Evolutionary conservation across 2,113 vertebrate genomes (phyloP), one percentile per base, ranked within the genome.

Genomic region (Aphyosemion australe): DNA sequence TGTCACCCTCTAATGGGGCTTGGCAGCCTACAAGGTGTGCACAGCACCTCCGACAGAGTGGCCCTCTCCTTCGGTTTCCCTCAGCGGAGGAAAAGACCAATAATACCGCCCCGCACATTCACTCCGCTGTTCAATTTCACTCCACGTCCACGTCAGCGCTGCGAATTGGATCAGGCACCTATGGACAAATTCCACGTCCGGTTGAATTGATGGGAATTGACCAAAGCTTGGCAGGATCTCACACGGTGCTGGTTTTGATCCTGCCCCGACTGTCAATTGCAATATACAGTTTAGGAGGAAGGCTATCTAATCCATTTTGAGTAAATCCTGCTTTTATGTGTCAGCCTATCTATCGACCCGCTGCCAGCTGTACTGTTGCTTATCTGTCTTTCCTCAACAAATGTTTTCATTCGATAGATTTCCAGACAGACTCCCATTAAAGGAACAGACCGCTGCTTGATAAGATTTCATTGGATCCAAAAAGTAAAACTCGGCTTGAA

Each of bases 201-300:
- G 82, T 79, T 74, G 83, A 87, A 82, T 87, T 86, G 87, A 89
- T 85, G 79, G 82, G 73, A 87, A 91, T 89, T 86, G 88, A 88
- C 78, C 74, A 68, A 87, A 83, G 69, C 82, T 77, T 16, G 61
- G 65, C 63, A 26, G 69, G 78, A 84, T 85, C 72, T 72, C 59
- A 47, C 63, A n/a, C 67, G 1, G 52, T 14, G 76, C 62, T 9
- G 55, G 49, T 66, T 83, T 79, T 83, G 82, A 84, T 84, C 72
- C 82, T 13, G 59, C 71, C 65, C 49, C 67, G 48, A 57, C 70
- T 87, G 84, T 87, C 87, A 81, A 82, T 84, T 75, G 69, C 78
- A 79, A 84, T 87, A 79, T 82, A 79, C 71, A 71, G 84, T 84
- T 74, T 74, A 68, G 69, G 78, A 69, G 82, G 52, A 55, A 80